Evolutionary conservation across 2,888 invertebrate genomes (phyloP).

Genomic region (Polydrusus pterygomalis): DNA sequence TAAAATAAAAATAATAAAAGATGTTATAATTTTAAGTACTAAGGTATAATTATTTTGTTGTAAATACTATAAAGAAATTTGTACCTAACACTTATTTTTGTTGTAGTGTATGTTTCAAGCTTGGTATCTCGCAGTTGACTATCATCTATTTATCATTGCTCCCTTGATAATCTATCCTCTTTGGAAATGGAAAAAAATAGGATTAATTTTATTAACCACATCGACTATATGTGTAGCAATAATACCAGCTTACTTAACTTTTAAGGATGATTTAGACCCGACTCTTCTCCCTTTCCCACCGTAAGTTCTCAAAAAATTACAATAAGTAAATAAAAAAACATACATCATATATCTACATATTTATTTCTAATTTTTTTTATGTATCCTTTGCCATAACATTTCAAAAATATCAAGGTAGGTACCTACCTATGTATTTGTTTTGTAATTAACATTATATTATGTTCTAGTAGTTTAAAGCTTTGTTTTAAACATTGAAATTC

Average conservation of each 20-base stretch:
- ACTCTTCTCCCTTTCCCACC: slow-evolving; percentile 80
- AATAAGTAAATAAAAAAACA: slow-evolving; percentile 11
- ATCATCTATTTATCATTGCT: slow-evolving; percentile 75
- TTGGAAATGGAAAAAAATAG: slow-evolving; percentile 78
- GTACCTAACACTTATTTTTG: neutral
- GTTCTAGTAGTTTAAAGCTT: too few relatives aligned
- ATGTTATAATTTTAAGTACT: too few relatives aligned
- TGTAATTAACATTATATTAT: neutral
- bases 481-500: too few relatives aligned
- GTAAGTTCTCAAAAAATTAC: slow-evolving; percentile 73
- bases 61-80: too few relatives aligned
- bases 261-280: slow-evolving; percentile 77
- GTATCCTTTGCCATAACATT: too few relatives aligned
- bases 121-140: slow-evolving; percentile 77
- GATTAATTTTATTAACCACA: slow-evolving; percentile 74
- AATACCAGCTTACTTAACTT: slow-evolving; percentile 73
- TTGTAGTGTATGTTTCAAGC: slow-evolving; percentile 83
- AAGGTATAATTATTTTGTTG: too few relatives aligned
- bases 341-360: too few relatives aligned
- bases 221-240: slow-evolving; percentile 72
- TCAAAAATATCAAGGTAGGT: too few relatives aligned
- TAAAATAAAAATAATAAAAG: too few relatives aligned
- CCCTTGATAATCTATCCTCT: slow-evolving; percentile 81
- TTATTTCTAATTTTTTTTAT: too few relatives aligned
- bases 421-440: too few relatives aligned